phyloP scores from a whole-genome alignment of 1,140 invertebrate species.

The Anoplolepis gracilipes region DNA sequence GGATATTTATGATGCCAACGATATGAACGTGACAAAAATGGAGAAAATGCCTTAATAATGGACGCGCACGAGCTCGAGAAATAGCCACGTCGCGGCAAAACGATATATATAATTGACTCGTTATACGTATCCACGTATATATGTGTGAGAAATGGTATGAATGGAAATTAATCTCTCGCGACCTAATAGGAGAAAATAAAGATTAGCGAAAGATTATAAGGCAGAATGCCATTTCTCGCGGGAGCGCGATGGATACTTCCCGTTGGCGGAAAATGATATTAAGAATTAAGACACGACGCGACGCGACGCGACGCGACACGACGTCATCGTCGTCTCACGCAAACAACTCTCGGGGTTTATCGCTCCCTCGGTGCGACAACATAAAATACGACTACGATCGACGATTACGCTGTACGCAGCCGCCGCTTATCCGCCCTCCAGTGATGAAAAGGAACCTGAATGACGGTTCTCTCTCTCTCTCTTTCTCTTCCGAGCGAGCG shows the following conservation, averaged over 20 bases:
- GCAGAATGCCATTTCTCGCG: conserved; percentile 37
- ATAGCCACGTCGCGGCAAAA: background rate
- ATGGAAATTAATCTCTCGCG: conserved; percentile 65
- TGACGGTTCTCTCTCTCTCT: too few species aligned
- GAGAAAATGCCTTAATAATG: conserved; percentile 53
- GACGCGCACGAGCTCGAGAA: conserved; percentile 20
- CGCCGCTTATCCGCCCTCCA: conserved; percentile 39
- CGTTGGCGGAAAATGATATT: too few species aligned
- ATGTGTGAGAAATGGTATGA: conserved; percentile 53
- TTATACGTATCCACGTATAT: background rate
- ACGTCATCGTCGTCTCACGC: background rate
- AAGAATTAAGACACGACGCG: too few species aligned
- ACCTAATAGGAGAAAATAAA: conserved; percentile 52
- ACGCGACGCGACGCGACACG: too few species aligned
- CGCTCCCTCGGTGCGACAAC: background rate
- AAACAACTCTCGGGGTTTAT: conserved; percentile 39
- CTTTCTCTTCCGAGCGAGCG: too few species aligned
- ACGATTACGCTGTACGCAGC: background rate
- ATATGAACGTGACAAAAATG: background rate
- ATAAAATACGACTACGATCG: conserved; percentile 17
- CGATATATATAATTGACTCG: conserved; percentile 55
- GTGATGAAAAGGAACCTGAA: conserved; percentile 65
- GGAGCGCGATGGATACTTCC: conserved; percentile 47
- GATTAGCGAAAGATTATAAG: conserved; percentile 24
- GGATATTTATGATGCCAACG: background rate